phyloP scores from a whole-genome alignment of 2,797 vertebrate species.

The Microctenopoma steveboyesi region DNA sequence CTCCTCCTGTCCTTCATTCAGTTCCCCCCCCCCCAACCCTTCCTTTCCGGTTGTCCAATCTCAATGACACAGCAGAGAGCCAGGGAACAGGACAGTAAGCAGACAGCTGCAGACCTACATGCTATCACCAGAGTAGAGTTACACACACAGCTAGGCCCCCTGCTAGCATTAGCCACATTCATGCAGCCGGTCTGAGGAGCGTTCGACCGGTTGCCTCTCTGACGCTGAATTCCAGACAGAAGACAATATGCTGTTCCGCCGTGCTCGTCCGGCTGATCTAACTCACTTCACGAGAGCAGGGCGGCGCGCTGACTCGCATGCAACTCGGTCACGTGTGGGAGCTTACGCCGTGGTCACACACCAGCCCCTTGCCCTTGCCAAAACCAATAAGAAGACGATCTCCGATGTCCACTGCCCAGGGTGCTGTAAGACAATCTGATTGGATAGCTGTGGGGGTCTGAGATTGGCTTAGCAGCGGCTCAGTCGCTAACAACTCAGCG shows the following conservation, averaged over 20 bases:
- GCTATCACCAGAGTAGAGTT: constrained; percentile 77
- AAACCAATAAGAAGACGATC: constrained; percentile 72
- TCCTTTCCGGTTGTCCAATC: constrained; percentile 73
- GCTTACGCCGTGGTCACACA: constrained; percentile 64
- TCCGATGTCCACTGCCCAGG: constrained; percentile 71
- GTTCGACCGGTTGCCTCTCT: constrained; percentile 7
- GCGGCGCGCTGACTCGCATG: constrained; percentile 21
- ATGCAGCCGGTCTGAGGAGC: constrained; percentile 20
- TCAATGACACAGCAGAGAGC: constrained; percentile 81
- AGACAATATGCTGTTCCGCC: background rate
- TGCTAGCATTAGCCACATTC: constrained; percentile 70
- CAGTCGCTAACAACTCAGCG: constrained; percentile 56
- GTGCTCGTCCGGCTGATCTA: constrained; percentile 9
- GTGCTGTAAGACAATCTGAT: constrained; percentile 80
- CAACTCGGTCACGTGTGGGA: constrained; percentile 47
- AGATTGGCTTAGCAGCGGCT: constrained; percentile 71
- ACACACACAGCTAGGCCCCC: constrained; percentile 60
- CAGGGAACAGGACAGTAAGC: constrained; percentile 68
- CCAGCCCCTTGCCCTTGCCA: constrained; percentile 60
- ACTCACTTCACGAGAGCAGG: constrained; percentile 27
- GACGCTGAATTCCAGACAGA: background rate
- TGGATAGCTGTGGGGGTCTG: constrained; percentile 73
- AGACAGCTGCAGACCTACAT: constrained; percentile 77
- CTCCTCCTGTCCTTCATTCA: constrained; percentile 72
- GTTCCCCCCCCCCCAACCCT: constrained; percentile 29